Base-by-base conservation (phyloP, 2,797 vertebrate species). In the Cossypha heuglini region DNA sequence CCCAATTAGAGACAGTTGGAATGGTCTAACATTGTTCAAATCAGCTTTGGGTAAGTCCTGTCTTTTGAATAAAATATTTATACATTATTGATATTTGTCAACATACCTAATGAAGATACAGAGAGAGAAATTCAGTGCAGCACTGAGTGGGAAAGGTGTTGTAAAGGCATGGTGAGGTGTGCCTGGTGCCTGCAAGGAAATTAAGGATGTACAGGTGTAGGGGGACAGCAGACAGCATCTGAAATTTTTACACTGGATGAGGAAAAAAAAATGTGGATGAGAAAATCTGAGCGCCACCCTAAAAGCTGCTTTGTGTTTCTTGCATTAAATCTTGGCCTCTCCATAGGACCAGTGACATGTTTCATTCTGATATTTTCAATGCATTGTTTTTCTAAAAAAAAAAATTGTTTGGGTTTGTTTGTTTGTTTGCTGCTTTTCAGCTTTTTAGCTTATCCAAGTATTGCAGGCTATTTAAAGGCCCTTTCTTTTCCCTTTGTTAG, bases 311-410 rank as follows among this genome's bases (percentile, higher is more conserved):
- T 69, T 78, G 28, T 46, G 24, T 24, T 80, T 24, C 59, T 48
- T 52, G 24, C 5, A 11, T 57, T 26, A 75, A 74, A 57, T 57
- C 35, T 68, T 94, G 83, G 85, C 58, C 57, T 64, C 63, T 37
- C 15, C 54, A 77, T 40, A 76, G 66, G 66, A 71, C 59, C 31
- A 52, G 55, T 62, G 58, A 77, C 1, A 0, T 74, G 72, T 57
- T 93, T 83, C 37, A 71, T 42, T 86, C 52, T 40, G 82, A 81
- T 88, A 86, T 86, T 94, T 95, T 63, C 74, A 71, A 78, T 54
- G 37, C 33, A 72, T 35, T 88, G 20, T 68, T 93, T 45, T 45
- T 45, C 21, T 84, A 73, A 55, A 59, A 45, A 57, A 57, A 54
- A 16, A 5, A 22, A 2, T 16, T 38, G 45, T 59, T 72, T 66